Conservation (phyloP, 2,888 invertebrate species). For the Drosophila sordidula region DNA sequence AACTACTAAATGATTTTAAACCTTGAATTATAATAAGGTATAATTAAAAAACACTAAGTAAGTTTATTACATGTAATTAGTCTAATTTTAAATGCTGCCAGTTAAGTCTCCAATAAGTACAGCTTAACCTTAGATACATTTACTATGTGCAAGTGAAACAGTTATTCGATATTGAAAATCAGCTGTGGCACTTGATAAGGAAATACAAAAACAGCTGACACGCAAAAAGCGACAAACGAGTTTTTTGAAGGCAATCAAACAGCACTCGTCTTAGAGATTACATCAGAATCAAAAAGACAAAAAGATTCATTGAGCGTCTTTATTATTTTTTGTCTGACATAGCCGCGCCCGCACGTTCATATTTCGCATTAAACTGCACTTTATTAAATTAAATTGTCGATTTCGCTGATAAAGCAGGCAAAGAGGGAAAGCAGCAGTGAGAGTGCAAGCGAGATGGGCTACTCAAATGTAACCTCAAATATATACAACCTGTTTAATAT, state of each 20-base stretch:
- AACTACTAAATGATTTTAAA: no score
- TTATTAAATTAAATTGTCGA: conserved; percentile 41
- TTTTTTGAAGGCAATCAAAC: background rate
- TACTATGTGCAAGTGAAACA: background rate
- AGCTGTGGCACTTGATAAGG: conserved; percentile 16
- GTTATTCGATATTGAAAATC: conserved; percentile 2
- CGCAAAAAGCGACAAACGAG: conserved; percentile 4
- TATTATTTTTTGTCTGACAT: background rate
- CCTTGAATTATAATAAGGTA: background rate
- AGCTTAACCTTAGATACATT: background rate
- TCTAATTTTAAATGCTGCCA: background rate
- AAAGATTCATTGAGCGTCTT: background rate
- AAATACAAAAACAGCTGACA: conserved; percentile 34
- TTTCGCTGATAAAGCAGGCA: conserved; percentile 2
- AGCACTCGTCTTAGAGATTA: conserved; percentile 1
- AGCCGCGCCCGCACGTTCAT: conserved; percentile 10
- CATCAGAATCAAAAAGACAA: conserved; percentile 6
- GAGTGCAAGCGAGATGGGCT: conserved; percentile 23
- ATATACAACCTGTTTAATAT: conserved; percentile 45
- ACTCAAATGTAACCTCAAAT: conserved; percentile 53
- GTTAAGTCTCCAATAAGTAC: background rate
- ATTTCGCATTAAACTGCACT: conserved; percentile 10
- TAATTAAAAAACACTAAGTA: background rate
- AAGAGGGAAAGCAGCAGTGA: conserved; percentile 5
- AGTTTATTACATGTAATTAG: no score